phyloP scores from a whole-genome alignment of 2,888 invertebrate species.

The Agrotis puta region DNA sequence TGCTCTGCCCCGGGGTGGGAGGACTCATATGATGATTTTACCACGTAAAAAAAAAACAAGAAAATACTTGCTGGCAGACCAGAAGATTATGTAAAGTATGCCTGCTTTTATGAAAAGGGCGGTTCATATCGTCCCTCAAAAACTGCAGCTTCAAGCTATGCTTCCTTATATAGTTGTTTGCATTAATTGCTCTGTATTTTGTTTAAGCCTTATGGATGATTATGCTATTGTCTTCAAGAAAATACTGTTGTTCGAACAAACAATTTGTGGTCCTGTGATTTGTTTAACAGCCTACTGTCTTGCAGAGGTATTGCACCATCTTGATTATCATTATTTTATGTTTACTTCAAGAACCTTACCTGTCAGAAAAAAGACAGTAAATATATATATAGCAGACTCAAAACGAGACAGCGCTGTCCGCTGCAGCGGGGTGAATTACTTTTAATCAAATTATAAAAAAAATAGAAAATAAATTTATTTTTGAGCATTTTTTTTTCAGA shows the following conservation, averaged over 20 bases:
- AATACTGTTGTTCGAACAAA: constrained; percentile 79
- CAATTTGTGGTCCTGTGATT: constrained; percentile 71
- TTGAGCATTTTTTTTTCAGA: constrained; percentile 33
- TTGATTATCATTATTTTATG: too few relatives aligned
- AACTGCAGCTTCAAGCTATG: neutral
- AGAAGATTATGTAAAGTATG: neutral
- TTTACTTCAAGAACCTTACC: too few relatives aligned
- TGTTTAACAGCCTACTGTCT: constrained; percentile 77
- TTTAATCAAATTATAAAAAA: neutral
- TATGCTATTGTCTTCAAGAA: constrained; percentile 79
- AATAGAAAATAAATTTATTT: neutral
- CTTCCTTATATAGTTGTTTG: neutral
- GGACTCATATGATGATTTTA: too few relatives aligned
- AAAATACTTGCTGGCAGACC: too few relatives aligned
- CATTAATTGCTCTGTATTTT: neutral
- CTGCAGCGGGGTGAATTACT: too few relatives aligned
- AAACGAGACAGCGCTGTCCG: too few relatives aligned
- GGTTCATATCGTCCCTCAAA: neutral
- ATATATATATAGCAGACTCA: too few relatives aligned
- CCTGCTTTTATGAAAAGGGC: neutral
- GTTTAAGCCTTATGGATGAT: constrained; percentile 60
- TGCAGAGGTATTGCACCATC: constrained; percentile 48
- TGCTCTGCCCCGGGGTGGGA: too few relatives aligned
- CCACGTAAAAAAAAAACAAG: too few relatives aligned
- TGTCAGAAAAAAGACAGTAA: too few relatives aligned